Conservation (phyloP, 2,797 vertebrate genomes). For the Anniella stebbinsi region DNA sequence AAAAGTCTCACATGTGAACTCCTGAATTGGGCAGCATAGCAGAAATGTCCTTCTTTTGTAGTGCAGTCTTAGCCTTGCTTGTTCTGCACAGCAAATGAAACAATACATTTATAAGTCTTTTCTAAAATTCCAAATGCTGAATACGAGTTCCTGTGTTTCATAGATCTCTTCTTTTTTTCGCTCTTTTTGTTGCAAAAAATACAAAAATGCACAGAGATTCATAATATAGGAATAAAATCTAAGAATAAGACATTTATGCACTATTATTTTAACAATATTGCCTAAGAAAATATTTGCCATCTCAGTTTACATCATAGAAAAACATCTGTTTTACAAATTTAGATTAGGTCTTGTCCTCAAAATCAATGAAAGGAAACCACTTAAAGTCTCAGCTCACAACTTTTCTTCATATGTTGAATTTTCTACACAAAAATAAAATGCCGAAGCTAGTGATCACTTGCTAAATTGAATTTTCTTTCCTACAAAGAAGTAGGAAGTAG, state of each 20-base stretch:
- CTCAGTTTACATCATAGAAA: neutral
- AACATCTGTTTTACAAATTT: neutral
- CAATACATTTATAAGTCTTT: neutral
- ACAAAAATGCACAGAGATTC: neutral
- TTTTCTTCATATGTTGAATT: neutral
- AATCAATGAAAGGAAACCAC: neutral
- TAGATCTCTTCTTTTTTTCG: neutral
- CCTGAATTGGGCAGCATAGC: neutral
- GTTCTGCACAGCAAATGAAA: neutral
- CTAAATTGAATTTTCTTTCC: neutral
- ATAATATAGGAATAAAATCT: neutral
- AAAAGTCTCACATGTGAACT: neutral
- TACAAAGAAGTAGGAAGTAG: neutral
- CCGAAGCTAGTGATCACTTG: neutral
- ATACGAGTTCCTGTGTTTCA: neutral
- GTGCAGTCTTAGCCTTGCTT: neutral
- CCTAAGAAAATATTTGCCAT: neutral
- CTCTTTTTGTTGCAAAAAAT: neutral
- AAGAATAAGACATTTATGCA: neutral
- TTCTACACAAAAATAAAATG: constrained; percentile 1
- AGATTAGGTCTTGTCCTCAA: neutral
- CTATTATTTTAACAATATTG: neutral
- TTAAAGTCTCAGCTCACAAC: neutral
- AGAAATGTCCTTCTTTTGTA: neutral
- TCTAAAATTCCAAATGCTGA: constrained; percentile 9